Percentiles rank a stretch among this genome's conserved stretches.
Evolutionary conservation across 2,113 vertebrate genomes (phyloP).

Genomic region (Semnornis frantzii): DNA sequence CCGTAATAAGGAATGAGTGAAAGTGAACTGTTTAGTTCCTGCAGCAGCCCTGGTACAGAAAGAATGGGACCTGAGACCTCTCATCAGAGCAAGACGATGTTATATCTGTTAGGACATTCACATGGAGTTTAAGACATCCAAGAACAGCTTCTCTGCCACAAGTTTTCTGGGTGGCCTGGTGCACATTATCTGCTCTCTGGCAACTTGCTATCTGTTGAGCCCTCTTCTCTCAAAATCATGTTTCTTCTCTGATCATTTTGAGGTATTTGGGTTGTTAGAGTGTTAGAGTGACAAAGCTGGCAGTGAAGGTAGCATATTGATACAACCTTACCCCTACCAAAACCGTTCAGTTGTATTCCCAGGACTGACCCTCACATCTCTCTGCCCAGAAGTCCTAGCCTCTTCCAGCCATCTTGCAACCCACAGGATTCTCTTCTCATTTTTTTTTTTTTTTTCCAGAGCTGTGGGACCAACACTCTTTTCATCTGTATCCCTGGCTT

Average conservation of each 20-base stretch:
- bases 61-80: background rate
- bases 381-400: background rate
- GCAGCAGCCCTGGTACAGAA: background rate
- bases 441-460: background rate
- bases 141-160: background rate
- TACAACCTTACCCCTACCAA: background rate
- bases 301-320: background rate
- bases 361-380: background rate
- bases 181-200: background rate
- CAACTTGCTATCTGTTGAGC: background rate
- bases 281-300: background rate
- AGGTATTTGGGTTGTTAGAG: background rate
- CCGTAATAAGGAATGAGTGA: background rate
- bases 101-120: background rate
- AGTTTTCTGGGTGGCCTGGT: background rate
- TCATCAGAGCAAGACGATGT: background rate
- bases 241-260: background rate
- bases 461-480: background rate
- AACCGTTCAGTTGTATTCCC: background rate
- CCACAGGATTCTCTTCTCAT: background rate
- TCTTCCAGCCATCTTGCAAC: background rate
- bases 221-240: background rate
- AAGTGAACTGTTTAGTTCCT: background rate
- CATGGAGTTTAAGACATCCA: background rate
- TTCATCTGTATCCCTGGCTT: conserved; percentile 21